phyloP scores from a whole-genome alignment of 2,888 invertebrate genomes.

The Luffia ferchaultella region DNA sequence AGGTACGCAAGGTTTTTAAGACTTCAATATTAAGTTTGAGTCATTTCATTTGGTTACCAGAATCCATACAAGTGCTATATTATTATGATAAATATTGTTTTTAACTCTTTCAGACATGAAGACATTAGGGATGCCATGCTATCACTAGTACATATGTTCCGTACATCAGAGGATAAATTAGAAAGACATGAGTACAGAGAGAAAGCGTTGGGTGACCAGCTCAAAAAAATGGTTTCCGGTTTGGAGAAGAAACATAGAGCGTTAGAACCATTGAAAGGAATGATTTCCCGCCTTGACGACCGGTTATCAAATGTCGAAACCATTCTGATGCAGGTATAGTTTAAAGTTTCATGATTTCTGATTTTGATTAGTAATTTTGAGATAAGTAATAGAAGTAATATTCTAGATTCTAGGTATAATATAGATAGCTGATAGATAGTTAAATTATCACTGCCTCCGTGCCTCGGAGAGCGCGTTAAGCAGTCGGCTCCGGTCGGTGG shows the following conservation, averaged over 20 bases:
- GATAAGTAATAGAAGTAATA: too few relatives aligned
- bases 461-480: too few relatives aligned
- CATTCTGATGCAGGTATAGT: slow-evolving; percentile 71
- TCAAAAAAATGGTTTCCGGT: slow-evolving; percentile 75
- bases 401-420: too few relatives aligned
- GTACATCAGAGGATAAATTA: slow-evolving; percentile 81
- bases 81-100: too few relatives aligned
- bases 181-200: slow-evolving; percentile 87
- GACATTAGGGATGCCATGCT: slow-evolving; percentile 82
- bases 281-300: slow-evolving; percentile 76
- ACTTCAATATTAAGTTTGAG: too few relatives aligned
- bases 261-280: slow-evolving; percentile 74
- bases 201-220: slow-evolving; percentile 77
- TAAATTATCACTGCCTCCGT: too few relatives aligned
- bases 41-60: too few relatives aligned
- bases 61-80: too few relatives aligned
- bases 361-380: neutral
- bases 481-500: too few relatives aligned
- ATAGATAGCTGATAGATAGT: too few relatives aligned
- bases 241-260: slow-evolving; percentile 78
- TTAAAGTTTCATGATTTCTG: neutral
- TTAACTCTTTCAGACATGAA: slow-evolving; percentile 69
- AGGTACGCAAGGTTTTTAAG: too few relatives aligned
- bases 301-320: slow-evolving; percentile 80
- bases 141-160: slow-evolving; percentile 81